phyloP scores from a whole-genome alignment of 2,888 invertebrate genomes.

The Gymnocheta viridis region DNA sequence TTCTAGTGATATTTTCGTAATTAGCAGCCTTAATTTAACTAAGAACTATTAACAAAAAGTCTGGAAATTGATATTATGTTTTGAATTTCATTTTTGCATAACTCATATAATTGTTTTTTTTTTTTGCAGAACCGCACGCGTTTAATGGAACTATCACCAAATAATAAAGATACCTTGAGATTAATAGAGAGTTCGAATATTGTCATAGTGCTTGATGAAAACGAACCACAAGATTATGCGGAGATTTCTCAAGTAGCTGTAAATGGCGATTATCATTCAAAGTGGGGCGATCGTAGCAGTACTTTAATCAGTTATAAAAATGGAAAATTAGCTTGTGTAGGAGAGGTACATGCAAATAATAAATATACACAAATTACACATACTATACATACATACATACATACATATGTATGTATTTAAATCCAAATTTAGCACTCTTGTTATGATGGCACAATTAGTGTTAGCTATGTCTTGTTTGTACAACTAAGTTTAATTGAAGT shows the following conservation, averaged over 20 bases:
- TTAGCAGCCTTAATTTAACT: too few relatives aligned
- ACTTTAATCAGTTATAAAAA: conserved; percentile 82
- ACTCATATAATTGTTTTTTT: too few relatives aligned
- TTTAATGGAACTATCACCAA: conserved; percentile 79
- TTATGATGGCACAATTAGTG: conserved; percentile 81
- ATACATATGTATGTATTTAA: not conserved
- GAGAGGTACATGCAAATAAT: conserved; percentile 85
- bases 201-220: conserved; percentile 81
- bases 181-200: conserved; percentile 81
- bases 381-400: not conserved
- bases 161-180: conserved; percentile 80
- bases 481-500: conserved; percentile 78
- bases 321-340: conserved; percentile 83
- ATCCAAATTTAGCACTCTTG: conserved; percentile 77
- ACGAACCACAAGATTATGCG: conserved; percentile 77
- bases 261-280: conserved; percentile 83
- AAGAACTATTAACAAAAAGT: too few relatives aligned
- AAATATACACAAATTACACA: not conserved
- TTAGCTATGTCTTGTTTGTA: conserved; percentile 78
- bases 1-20: too few relatives aligned
- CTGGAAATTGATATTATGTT: too few relatives aligned
- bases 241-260: conserved; percentile 81
- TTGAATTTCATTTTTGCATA: too few relatives aligned
- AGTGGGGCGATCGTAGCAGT: conserved; percentile 85
- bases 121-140: conserved; percentile 81